Evolutionary conservation across 2,113 vertebrate genomes (phyloP).

Genomic region (Carassius carassius): DNA sequence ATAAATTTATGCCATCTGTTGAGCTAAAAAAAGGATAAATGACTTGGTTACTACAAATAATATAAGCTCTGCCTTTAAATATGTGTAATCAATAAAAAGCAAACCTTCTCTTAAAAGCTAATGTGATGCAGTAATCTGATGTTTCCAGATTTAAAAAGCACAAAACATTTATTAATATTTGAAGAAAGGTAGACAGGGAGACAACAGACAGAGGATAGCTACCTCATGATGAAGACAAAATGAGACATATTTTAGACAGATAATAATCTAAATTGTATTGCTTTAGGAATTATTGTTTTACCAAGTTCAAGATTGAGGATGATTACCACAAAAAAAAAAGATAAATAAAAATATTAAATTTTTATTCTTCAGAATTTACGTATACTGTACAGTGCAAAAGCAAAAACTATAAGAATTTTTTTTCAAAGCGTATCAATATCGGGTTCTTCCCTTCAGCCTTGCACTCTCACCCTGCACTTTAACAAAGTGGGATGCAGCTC

Average conservation of each 20-base stretch:
- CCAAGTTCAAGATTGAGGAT: too few species aligned
- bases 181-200: background rate
- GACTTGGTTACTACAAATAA: background rate
- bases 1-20: background rate
- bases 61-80: background rate
- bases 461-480: too few species aligned
- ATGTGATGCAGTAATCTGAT: background rate
- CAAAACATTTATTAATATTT: background rate
- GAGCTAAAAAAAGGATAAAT: background rate
- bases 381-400: too few species aligned
- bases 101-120: background rate
- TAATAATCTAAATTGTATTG: conserved; percentile 9
- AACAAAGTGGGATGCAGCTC: too few species aligned
- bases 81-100: too few species aligned
- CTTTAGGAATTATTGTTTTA: conserved; percentile 11
- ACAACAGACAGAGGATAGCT: background rate
- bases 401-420: too few species aligned
- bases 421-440: too few species aligned
- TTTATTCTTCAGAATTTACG: too few species aligned
- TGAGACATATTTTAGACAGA: background rate
- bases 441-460: too few species aligned
- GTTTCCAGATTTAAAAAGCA: background rate
- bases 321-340: too few species aligned
- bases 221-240: background rate
- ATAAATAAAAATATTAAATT: too few species aligned